Evolutionary conservation across 2,797 vertebrate genomes (phyloP).

Genomic region (Buphagus erythrorhynchus): DNA sequence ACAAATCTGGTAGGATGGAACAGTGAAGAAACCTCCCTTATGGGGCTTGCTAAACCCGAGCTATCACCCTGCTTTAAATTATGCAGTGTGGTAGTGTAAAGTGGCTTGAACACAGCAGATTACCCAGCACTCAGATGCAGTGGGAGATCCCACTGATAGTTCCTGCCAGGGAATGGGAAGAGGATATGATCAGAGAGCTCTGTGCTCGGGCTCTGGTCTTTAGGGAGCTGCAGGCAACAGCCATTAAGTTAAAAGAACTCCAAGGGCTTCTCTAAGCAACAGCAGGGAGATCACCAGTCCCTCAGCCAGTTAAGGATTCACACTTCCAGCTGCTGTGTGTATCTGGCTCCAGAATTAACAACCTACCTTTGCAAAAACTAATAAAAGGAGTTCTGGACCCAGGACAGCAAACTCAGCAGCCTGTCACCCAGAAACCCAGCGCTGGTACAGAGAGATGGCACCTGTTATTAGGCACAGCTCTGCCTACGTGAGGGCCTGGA

Average conservation of each 20-base stretch:
- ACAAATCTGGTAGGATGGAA: conserved; percentile 13
- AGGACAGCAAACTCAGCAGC: conserved; percentile 22
- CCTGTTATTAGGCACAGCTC: background rate
- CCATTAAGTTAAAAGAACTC: conserved; percentile 44
- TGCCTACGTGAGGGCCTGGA: background rate
- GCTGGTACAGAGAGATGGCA: background rate
- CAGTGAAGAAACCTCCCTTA: conserved; percentile 39
- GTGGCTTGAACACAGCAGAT: conserved; percentile 54
- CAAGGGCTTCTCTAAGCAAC: background rate
- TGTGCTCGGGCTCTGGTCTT: background rate
- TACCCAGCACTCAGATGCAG: conserved; percentile 11
- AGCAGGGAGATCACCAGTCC: background rate
- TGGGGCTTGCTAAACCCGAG: conserved; percentile 42
- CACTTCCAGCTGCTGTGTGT: background rate
- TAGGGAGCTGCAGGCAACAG: conserved; percentile 11
- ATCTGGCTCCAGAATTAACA: conserved; percentile 8
- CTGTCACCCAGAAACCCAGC: conserved; percentile 15
- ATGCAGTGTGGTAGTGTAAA: conserved; percentile 43
- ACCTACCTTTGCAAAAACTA: background rate
- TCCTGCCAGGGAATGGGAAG: conserved; percentile 28
- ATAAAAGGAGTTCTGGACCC: background rate
- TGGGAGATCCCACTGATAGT: conserved; percentile 43
- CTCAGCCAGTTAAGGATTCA: conserved; percentile 13
- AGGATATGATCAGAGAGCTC: conserved; percentile 28
- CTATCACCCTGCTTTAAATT: conserved; percentile 54